phyloP scores from a whole-genome alignment of 2,113 vertebrate species.

The Carassius carassius region DNA sequence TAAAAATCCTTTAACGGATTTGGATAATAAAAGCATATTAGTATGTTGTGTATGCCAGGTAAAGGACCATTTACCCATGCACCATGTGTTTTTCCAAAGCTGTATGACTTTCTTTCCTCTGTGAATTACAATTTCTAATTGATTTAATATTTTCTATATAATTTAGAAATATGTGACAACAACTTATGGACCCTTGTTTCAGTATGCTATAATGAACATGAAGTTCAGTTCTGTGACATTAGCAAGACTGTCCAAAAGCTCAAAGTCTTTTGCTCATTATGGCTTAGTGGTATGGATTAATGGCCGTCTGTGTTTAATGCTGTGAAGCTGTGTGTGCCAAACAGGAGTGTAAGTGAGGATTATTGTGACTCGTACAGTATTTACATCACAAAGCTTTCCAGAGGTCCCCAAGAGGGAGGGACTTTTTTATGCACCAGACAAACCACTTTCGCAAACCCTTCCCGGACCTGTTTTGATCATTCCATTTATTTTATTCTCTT shows the following conservation, averaged over 20 bases:
- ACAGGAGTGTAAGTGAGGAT: background rate
- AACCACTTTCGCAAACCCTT: background rate
- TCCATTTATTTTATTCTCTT: background rate
- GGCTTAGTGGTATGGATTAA: background rate
- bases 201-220: too few relatives aligned
- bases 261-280: background rate
- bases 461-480: background rate
- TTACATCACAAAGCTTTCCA: background rate
- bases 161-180: too few relatives aligned
- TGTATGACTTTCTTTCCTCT: too few relatives aligned
- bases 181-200: too few relatives aligned
- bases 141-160: too few relatives aligned
- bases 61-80: too few relatives aligned
- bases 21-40: too few relatives aligned
- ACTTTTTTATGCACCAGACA: background rate
- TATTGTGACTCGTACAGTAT: background rate
- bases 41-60: too few relatives aligned
- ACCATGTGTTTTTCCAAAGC: too few relatives aligned
- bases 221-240: background rate
- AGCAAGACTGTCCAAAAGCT: background rate
- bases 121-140: too few relatives aligned
- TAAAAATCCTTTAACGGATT: too few relatives aligned
- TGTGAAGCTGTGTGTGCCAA: constrained; percentile 21
- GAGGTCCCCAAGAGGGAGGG: background rate
- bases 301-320: constrained; percentile 7